phyloP scores from a whole-genome alignment of 2,888 invertebrate species.

The Hypomecis punctinalis region DNA sequence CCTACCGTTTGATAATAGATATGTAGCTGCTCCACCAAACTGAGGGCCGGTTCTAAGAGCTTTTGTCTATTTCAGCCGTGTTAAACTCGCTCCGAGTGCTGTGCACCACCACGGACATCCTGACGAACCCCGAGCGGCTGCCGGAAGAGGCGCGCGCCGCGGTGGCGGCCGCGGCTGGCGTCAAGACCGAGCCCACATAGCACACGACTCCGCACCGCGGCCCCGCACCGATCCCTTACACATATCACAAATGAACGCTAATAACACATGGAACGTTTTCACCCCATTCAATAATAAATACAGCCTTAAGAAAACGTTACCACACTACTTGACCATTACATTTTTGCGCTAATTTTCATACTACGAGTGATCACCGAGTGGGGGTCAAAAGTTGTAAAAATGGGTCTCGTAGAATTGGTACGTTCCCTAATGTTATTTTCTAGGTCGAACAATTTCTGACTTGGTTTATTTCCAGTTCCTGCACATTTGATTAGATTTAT shows the following conservation, averaged over 20 bases:
- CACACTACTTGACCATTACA: background rate
- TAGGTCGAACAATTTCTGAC: too few species aligned
- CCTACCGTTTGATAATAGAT: too few species aligned
- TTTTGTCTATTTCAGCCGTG: conserved; percentile 88
- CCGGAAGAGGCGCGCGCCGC: conserved; percentile 95
- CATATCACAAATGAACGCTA: background rate
- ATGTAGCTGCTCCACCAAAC: too few species aligned
- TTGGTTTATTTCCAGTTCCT: too few species aligned
- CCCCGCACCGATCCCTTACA: background rate
- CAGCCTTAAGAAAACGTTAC: background rate
- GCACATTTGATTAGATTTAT: too few species aligned
- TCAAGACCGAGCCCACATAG: conserved; percentile 77
- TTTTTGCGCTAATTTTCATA: background rate
- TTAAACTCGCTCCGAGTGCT: conserved; percentile 95
- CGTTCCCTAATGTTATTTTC: too few species aligned
- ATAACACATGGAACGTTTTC: background rate
- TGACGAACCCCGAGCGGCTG: conserved; percentile 94
- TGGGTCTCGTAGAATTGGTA: too few species aligned
- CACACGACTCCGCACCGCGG: conserved; percentile 30
- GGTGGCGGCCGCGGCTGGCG: conserved; percentile 76
- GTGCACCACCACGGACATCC: conserved; percentile 96
- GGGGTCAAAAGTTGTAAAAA: too few species aligned
- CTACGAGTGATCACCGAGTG: too few species aligned
- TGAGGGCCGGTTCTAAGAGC: too few species aligned
- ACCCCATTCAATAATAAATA: background rate